These are phyloP conservation scores for Strigops habroptila DNA, from an alignment of 2,113 vertebrate genomes.

Conservation along the genomic window DNA sequence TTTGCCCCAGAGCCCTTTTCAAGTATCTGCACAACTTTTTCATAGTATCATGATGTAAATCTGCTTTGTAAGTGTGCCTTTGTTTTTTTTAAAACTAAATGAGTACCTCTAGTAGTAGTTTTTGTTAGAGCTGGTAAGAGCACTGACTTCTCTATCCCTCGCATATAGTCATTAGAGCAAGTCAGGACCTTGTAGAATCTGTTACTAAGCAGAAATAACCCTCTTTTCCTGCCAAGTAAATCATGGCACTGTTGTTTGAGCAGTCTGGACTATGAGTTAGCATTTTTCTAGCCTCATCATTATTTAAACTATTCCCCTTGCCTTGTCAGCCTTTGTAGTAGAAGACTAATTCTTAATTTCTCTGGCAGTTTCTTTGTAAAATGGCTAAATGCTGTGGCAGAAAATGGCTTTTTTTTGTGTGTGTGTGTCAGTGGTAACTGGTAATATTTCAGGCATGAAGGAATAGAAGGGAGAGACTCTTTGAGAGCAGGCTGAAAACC, in stretches of 20 bases:
- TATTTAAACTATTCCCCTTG: neutral
- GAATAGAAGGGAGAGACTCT: neutral
- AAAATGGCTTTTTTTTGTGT: constrained; percentile 13
- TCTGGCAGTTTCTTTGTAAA: constrained; percentile 10
- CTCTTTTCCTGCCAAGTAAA: neutral
- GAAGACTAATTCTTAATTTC: neutral
- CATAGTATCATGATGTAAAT: neutral
- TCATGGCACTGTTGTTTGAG: neutral
- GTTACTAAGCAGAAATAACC: neutral
- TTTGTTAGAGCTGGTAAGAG: neutral
- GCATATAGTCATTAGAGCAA: neutral
- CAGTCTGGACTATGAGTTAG: neutral
- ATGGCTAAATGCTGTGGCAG: neutral
- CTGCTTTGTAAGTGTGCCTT: neutral
- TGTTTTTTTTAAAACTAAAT: too few relatives aligned
- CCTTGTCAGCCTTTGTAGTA: neutral
- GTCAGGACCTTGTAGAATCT: neutral
- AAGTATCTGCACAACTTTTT: neutral
- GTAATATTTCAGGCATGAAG: constrained; percentile 15
- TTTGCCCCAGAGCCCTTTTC: neutral
- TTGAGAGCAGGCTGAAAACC: neutral
- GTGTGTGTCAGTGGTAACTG: neutral
- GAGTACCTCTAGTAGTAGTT: neutral
- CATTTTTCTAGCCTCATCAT: neutral
- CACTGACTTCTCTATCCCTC: neutral